A percentile compares a stretch with the other conserved stretches of the same genome.
phyloP scores from a whole-genome alignment of 2,888 invertebrate species.

The Dicycla oo region DNA sequence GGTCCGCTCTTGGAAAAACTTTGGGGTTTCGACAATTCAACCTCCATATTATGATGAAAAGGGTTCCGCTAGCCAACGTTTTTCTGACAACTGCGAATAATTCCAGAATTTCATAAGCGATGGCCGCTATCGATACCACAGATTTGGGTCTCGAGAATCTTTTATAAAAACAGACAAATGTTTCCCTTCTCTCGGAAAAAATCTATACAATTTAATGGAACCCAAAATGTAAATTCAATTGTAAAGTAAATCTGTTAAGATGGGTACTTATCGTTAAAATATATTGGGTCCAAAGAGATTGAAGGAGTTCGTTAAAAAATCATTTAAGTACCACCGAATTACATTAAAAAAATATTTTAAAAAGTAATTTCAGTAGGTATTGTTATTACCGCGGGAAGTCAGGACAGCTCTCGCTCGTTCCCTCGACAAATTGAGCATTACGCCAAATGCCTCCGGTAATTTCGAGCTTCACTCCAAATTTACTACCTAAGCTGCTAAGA shows the following conservation, averaged over 20 bases:
- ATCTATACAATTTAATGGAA: constrained; percentile 21
- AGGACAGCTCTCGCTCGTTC: constrained; percentile 71
- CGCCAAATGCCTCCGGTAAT: constrained; percentile 83
- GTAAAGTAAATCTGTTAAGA: constrained; percentile 39
- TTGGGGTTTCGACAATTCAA: constrained; percentile 58
- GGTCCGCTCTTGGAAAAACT: constrained; percentile 48
- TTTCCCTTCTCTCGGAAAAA: constrained; percentile 17
- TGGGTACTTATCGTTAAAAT: constrained; percentile 35
- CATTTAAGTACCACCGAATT: constrained; percentile 52
- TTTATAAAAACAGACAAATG: constrained; percentile 36
- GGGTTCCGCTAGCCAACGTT: constrained; percentile 54
- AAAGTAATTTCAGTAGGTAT: constrained; percentile 78
- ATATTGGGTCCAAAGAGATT: constrained; percentile 38
- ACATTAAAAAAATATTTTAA: constrained; percentile 66
- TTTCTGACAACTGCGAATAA: constrained; percentile 58
- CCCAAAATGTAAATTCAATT: constrained; percentile 30
- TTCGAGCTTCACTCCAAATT: constrained; percentile 83
- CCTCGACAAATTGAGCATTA: constrained; percentile 85
- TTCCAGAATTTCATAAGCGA: constrained; percentile 48
- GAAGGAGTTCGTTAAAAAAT: constrained; percentile 59
- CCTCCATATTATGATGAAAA: constrained; percentile 63
- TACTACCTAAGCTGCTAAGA: constrained; percentile 83
- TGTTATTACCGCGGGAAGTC: constrained; percentile 77
- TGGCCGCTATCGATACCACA: constrained; percentile 40
- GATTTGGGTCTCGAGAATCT: constrained; percentile 41